Conservation (phyloP, 2,797 vertebrate genomes). For the Glossophaga mutica region DNA sequence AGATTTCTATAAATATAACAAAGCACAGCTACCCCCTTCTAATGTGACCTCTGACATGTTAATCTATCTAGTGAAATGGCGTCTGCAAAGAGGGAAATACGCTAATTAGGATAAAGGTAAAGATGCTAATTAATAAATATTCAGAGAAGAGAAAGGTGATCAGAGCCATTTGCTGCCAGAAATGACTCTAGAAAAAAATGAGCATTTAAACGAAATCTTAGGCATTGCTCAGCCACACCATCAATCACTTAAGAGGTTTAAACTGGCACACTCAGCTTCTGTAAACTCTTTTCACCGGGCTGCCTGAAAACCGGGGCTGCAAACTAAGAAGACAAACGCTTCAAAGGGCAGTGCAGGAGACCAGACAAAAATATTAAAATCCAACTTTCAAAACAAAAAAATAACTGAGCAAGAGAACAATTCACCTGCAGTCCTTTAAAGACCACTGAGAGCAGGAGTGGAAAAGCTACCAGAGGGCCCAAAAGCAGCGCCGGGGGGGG, state of each 20-base stretch:
- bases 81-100: neutral
- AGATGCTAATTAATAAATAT: neutral
- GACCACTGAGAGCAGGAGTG: neutral
- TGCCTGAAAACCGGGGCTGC: neutral
- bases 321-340: neutral
- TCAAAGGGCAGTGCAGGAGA: neutral
- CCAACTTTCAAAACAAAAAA: constrained; percentile 2
- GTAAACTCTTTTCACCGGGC: neutral
- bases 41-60: neutral
- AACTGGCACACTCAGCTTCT: neutral
- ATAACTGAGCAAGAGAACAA: neutral
- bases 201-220: neutral
- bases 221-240: neutral
- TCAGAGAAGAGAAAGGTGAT: neutral
- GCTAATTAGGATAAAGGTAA: neutral
- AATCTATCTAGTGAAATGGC: neutral
- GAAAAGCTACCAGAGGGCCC: neutral
- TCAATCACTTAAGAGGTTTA: neutral
- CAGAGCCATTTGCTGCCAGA: neutral
- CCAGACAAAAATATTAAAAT: neutral
- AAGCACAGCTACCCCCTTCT: neutral
- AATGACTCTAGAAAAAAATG: neutral
- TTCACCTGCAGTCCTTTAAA: neutral
- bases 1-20: neutral
- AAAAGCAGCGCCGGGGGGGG: neutral